phyloP scores from a whole-genome alignment of 2,797 vertebrate genomes.

The Iguana delicatissima region DNA sequence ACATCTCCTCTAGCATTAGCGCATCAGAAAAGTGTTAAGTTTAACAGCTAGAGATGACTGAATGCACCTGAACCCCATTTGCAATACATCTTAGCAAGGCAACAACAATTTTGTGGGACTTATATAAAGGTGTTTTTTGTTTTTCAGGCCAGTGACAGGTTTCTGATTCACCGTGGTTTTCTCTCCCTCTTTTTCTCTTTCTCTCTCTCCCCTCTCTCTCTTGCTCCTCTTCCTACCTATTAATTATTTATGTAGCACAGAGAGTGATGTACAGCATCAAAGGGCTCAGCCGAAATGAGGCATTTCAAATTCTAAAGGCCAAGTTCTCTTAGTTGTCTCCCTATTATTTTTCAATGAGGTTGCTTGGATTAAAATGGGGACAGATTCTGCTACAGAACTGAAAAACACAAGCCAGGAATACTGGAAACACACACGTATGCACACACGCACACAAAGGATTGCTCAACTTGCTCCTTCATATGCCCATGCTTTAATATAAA shows the following conservation, averaged over 20 bases:
- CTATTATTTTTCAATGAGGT: background rate
- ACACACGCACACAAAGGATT: background rate
- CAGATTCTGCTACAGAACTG: constrained; percentile 30
- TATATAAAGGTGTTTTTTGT: background rate
- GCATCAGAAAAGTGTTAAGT: constrained; percentile 20
- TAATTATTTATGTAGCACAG: constrained; percentile 59
- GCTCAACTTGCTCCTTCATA: constrained; percentile 21
- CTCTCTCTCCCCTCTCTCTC: background rate
- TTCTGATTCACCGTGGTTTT: constrained; percentile 48
- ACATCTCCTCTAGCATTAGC: background rate
- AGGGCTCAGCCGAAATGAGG: constrained; percentile 41
- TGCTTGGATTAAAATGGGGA: constrained; percentile 28
- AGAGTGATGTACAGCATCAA: constrained; percentile 46
- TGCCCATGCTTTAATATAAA: background rate
- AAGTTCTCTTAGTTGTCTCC: constrained; percentile 30
- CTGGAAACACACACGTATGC: background rate
- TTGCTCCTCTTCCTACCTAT: constrained; percentile 24
- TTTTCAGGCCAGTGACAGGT: constrained; percentile 44
- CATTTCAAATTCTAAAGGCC: constrained; percentile 48
- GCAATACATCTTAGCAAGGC: constrained; percentile 34
- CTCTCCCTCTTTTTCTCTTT: too few species aligned
- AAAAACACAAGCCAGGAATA: constrained; percentile 36
- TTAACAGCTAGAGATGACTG: constrained; percentile 31
- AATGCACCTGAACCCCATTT: constrained; percentile 33
- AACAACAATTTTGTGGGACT: constrained; percentile 33